Base-by-base conservation (phyloP, 1,140 invertebrate genomes). In the Phymastichus coffea region DNA sequence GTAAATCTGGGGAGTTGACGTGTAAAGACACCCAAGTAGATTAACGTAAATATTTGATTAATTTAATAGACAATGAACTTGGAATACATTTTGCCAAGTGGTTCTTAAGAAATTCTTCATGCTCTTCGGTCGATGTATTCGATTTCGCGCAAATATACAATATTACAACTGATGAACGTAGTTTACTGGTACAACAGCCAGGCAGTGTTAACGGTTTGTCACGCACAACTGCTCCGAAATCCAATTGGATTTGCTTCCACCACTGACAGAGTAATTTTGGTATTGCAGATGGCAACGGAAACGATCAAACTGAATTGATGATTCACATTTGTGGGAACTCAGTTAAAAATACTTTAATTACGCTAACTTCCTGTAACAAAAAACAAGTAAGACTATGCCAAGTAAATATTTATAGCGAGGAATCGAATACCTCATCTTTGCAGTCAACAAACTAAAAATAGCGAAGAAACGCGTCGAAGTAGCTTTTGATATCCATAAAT, bases 31-130 rank as follows among this genome's bases (percentile, higher is more conserved):
- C 58, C 9, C 25, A 8, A 37, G 19, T 35, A 17, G 14, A 4
- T 57, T 22, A 9, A 43, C 33, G 26, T 49, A 17, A 17, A n/a
- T 57, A 25, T 2, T 9, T 41, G n/a, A 51, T 41, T 17, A 48
- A 23, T 15, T n/a, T 57, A 35, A 23, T 25, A 70, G 68, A 65
- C 28, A 70, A 67, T 0, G 17, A 62, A 6, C 62, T 70, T 26
- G 68, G 66, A 9, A 6, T 70, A 33, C 26, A 53, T 58, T 56
- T 70, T 19, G 66, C 69, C 47, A 60, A 57, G 6, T 64, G 62
- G 65, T 40, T 69, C 8, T 63, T 69, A 49, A 55, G 59, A 49
- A n/a, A 61, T 40, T n/a, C n/a, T n/a, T n/a, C n/a, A n/a, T n/a
- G n/a, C n/a, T n/a, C n/a, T n/a, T n/a, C n/a, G n/a, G 25, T 48